These are phyloP conservation scores for Tetramorium parvispinum DNA, from an alignment of 1,140 invertebrate genomes.

Conservation along the genomic window DNA sequence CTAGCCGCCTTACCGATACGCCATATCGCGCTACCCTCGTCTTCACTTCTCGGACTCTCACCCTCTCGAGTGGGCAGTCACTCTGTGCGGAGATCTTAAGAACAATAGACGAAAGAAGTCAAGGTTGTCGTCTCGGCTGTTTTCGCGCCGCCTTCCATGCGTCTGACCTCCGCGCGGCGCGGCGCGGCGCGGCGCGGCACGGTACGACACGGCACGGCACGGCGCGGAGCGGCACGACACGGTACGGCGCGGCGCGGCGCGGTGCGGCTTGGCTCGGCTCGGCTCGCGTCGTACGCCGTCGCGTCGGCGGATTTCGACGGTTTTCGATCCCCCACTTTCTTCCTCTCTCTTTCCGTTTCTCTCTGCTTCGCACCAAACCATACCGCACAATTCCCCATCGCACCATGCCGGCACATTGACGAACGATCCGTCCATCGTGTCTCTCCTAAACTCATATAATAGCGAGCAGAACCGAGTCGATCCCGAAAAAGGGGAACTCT, in stretches of 20 bases:
- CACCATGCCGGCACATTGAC: background rate
- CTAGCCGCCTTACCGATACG: background rate
- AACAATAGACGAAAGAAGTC: slow-evolving; percentile 73
- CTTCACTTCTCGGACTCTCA: slow-evolving; percentile 29
- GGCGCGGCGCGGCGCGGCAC: background rate
- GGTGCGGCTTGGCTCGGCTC: slow-evolving; percentile 4
- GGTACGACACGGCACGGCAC: background rate
- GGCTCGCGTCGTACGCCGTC: slow-evolving; percentile 15
- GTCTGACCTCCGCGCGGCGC: slow-evolving; percentile 50
- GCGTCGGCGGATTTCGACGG: slow-evolving; percentile 38
- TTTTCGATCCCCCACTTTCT: slow-evolving; percentile 34
- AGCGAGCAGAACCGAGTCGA: slow-evolving; percentile 39
- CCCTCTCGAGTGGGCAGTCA: slow-evolving; percentile 12
- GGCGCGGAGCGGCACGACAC: background rate
- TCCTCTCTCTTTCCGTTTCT: background rate
- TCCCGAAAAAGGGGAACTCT: slow-evolving; percentile 39
- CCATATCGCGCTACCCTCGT: slow-evolving; percentile 42
- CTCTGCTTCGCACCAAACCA: background rate
- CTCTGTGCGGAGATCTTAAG: slow-evolving; percentile 60
- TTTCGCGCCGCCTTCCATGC: slow-evolving; percentile 37
- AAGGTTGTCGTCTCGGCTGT: slow-evolving; percentile 68
- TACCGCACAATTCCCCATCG: background rate
- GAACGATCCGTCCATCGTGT: background rate
- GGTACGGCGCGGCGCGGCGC: background rate
- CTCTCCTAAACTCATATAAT: slow-evolving; percentile 36